Percentiles rank a stretch among this genome's conserved stretches.
phyloP scores from a whole-genome alignment of 2,888 invertebrate genomes.

The Ochropleura plecta region DNA sequence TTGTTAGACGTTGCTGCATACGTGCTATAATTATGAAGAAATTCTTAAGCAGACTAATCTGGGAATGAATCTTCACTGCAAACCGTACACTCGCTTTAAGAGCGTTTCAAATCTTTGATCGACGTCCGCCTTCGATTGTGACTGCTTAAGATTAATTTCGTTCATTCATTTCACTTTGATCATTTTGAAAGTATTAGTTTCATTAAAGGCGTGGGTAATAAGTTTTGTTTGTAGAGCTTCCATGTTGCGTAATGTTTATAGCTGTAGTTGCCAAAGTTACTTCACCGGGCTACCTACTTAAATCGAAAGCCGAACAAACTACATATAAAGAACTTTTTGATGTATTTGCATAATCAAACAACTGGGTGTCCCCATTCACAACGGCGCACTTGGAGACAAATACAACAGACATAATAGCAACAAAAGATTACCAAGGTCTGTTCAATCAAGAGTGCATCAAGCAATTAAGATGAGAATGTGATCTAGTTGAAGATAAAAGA shows the following conservation, averaged over 20 bases:
- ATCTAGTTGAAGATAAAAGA: slow-evolving; percentile 73
- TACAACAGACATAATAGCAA: slow-evolving; percentile 37
- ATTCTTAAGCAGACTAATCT: slow-evolving; percentile 71
- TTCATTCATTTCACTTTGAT: slow-evolving; percentile 72
- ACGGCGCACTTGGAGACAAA: slow-evolving; percentile 52
- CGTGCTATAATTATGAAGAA: slow-evolving; percentile 71
- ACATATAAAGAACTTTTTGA: slow-evolving; percentile 37
- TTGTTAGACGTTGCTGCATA: slow-evolving; percentile 66
- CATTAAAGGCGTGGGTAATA: slow-evolving; percentile 70
- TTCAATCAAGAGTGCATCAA: slow-evolving; percentile 81
- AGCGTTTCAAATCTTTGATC: slow-evolving; percentile 76
- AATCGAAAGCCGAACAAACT: slow-evolving; percentile 47
- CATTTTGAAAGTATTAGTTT: slow-evolving; percentile 76
- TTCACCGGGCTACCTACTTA: slow-evolving; percentile 53
- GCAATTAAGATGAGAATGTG: slow-evolving; percentile 71
- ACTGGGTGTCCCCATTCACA: slow-evolving; percentile 49
- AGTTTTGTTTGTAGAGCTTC: slow-evolving; percentile 69
- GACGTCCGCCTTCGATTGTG: slow-evolving; percentile 68
- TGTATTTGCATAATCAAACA: slow-evolving; percentile 37
- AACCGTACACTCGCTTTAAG: slow-evolving; percentile 68
- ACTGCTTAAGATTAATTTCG: slow-evolving; percentile 73
- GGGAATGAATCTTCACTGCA: slow-evolving; percentile 71
- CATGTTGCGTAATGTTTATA: slow-evolving; percentile 68
- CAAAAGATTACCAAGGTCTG: slow-evolving; percentile 74
- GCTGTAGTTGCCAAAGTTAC: slow-evolving; percentile 60